Base-by-base conservation (phyloP, 1,140 invertebrate genomes). In the Arion vulgaris region DNA sequence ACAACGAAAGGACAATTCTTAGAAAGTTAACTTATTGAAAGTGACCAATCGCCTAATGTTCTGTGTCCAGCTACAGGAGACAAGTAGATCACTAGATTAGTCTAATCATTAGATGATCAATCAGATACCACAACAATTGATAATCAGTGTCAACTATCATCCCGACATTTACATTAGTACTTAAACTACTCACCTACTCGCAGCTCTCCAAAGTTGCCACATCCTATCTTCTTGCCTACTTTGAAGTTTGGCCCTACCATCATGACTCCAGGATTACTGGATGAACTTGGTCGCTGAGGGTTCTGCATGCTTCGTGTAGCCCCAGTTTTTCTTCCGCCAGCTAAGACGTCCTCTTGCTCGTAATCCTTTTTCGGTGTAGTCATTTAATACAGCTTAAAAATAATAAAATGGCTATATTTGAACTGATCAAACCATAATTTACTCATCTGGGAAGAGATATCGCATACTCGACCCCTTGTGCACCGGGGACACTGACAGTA, bases 181-280 rank as follows among this genome's bases (percentile, higher is more conserved):
- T n/a, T n/a, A n/a, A n/a, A n/a, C n/a, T 45, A 87, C 95, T 95
- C 94, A 97, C 98, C 98, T 93, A 99, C 95, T 93, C 99, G 95
- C 75, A 99, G 95, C 94, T 99, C 98, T 85, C 99, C 99, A 93
- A 99, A 99, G 94, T 99, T 99, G 90, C 99, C 99, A 95, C 98
- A 99, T 91, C 99, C 99, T 92, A 99, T 99, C 94, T 99, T 99
- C 94, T 99, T 99, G 89, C 99, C 99, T 87, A 99, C 98, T 92
- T 98, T 96, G 94, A 99, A 99, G 94, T 99, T 99, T 88, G 98
- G 98, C 87, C 99, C 98, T 89, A 99, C 98, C 98, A 99, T 99
- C 89, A 99, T 95, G 83, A 98, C 96, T 89, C 92, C 92, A 76
- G 91, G 84, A 83, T 87, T 89, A 72, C 87, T 87, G 62, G 90